These are phyloP conservation scores for Dendrocopos noguchii DNA, from an alignment of 2,113 vertebrate genomes.

Conservation along the genomic window DNA sequence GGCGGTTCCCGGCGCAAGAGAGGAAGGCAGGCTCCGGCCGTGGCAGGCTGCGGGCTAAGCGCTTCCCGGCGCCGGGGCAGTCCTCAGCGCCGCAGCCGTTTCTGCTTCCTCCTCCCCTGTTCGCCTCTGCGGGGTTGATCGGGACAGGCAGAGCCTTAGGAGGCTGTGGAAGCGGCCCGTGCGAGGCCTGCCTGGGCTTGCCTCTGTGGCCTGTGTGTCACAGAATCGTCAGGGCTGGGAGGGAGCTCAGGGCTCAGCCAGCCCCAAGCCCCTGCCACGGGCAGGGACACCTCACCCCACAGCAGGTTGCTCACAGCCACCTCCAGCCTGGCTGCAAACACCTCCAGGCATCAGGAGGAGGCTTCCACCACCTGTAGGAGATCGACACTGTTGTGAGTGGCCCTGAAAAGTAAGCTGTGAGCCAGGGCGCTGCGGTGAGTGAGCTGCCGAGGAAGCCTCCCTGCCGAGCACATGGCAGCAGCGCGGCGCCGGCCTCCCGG, in stretches of 20 bases:
- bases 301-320: no score
- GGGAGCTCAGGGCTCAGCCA: no score
- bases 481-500: fast-evolving
- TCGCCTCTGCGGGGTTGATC: fast-evolving
- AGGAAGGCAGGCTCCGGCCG: neutral
- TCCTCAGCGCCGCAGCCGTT: no score
- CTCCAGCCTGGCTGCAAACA: no score
- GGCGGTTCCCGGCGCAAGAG: no score
- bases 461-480: neutral
- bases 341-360: no score
- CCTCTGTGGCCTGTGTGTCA: no score
- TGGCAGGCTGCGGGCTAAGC: neutral
- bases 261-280: no score
- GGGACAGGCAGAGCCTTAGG: neutral
- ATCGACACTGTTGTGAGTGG: neutral
- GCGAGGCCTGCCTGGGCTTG: neutral
- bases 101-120: fast-evolving
- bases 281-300: no score
- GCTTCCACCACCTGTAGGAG: no score
- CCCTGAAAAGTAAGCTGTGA: neutral
- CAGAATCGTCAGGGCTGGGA: no score
- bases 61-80: neutral
- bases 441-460: neutral
- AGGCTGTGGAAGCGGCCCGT: neutral
- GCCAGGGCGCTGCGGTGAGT: neutral